Base-by-base conservation (phyloP, 1,140 invertebrate species). In the Lepidurus couesii region DNA sequence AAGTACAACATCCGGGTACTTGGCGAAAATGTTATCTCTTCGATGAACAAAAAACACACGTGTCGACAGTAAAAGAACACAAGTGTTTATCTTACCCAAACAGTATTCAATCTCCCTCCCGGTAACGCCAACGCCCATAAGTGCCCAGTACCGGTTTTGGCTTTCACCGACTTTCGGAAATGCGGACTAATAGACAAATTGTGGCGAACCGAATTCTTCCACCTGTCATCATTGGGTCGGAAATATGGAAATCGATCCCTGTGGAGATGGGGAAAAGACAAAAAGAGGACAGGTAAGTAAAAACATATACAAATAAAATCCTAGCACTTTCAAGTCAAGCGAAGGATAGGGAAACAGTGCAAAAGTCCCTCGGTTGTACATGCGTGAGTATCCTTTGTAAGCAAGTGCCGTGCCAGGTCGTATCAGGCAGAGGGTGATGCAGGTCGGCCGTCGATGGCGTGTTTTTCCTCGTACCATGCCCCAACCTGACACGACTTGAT, bases 151-250 rank as follows among this genome's bases (percentile, higher is more conserved):
- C 93, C 93, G 78, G 93, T 91, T 0, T 92, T 88, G 0, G 93
- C 92, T 82, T 94, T 92, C 0, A 90, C 90, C 0, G 93, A 93
- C 84, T 95, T 95, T 4, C 93, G 88, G 83, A 95, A 95, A 84
- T 95, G 93, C 0, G 93, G 93, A 85, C 94, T 95, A 82, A 95
- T 80, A 24, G 80, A 82, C 16, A 95, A 85, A 85, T 95, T 95
- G 83, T 95, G 93, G 78, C 93, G 86, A 0, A 95, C 92, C 0
- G 93, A 95, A 84, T 95, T 95, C 83, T 95, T 95, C 93, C 93
- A 95, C 80, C 93, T 89, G 81, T 95, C 93, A 80, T 95, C 93
- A 81, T 93, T 92, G 45, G 91, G 90, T 83, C 93, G 93, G 84
- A 93, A 95, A 82, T 90, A 95, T 0, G 93, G 93, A 86, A 93